A percentile compares a stretch with the other conserved stretches of the same genome.
Conservation (phyloP, 2,888 invertebrate genomes). For the Eumerus sabulonum region DNA sequence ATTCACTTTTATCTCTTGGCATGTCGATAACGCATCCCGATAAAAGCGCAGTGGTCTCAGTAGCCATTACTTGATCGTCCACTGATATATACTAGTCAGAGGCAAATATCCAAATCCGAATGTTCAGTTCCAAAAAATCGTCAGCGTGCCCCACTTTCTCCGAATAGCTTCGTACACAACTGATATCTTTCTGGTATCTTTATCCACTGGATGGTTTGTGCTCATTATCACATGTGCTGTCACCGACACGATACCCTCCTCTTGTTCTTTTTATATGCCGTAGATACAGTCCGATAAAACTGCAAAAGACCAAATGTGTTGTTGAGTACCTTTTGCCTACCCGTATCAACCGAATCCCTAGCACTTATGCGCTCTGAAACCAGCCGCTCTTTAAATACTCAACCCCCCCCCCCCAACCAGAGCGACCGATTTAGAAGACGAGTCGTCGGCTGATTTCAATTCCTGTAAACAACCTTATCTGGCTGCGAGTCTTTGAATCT, state of each 20-base stretch:
- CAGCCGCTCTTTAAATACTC: conserved; percentile 34
- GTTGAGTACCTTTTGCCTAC: conserved; percentile 18
- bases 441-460: conserved; percentile 63
- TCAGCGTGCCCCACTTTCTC: neutral
- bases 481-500: conserved; percentile 39
- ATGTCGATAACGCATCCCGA: conserved; percentile 58
- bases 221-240: conserved; percentile 45
- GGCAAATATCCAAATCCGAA: conserved; percentile 20
- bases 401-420: conserved; percentile 9
- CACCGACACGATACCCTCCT: conserved; percentile 14
- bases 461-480: conserved; percentile 77
- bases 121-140: neutral
- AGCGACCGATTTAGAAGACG: neutral
- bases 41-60: conserved; percentile 67
- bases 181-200: conserved; percentile 39
- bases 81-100: no score
- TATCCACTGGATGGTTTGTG: conserved; percentile 43
- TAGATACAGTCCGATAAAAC: conserved; percentile 17
- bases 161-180: conserved; percentile 20
- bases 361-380: conserved; percentile 1
- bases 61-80: conserved; percentile 65
- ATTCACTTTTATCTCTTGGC: conserved; percentile 36
- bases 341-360: conserved; percentile 29
- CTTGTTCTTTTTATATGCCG: neutral
- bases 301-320: conserved; percentile 17